A percentile compares a stretch with the other conserved stretches of the same genome.
These are phyloP conservation scores for Siniperca scherzeri DNA, from an alignment of 2,797 vertebrate genomes.

Conservation along the genomic window DNA sequence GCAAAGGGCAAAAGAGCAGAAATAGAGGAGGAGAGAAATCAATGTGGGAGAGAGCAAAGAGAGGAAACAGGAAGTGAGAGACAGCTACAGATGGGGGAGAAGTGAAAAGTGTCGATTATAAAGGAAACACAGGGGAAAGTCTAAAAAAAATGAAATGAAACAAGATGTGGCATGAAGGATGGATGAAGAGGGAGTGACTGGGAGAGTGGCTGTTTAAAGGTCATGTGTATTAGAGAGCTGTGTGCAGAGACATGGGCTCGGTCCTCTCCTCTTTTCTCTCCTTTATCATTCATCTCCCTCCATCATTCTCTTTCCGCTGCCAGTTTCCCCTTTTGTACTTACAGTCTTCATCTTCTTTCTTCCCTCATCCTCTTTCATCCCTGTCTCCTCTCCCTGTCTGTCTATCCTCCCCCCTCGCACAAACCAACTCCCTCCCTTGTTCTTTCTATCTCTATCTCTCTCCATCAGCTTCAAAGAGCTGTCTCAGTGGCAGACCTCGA, in stretches of 20 bases:
- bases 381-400: constrained; percentile 31
- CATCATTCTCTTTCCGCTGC: constrained; percentile 29
- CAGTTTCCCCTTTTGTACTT: constrained; percentile 49
- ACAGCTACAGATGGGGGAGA: constrained; percentile 3
- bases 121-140: constrained; percentile 3
- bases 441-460: constrained; percentile 57
- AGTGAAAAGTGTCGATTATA: background rate
- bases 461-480: constrained; percentile 81
- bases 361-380: constrained; percentile 36
- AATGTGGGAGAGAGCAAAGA: background rate
- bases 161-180: constrained; percentile 32
- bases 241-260: constrained; percentile 47
- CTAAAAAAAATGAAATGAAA: constrained; percentile 8
- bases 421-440: constrained; percentile 32
- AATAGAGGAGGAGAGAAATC: background rate
- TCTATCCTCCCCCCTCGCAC: constrained; percentile 24
- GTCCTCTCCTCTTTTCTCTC: constrained; percentile 28
- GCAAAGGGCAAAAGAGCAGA: constrained; percentile 9
- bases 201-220: constrained; percentile 62
- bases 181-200: constrained; percentile 43
- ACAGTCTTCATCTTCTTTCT: constrained; percentile 25
- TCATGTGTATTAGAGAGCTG: constrained; percentile 43
- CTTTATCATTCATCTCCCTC: constrained; percentile 45
- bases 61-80: constrained; percentile 8
- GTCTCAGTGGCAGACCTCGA: constrained; percentile 72